Evolutionary conservation across 2,797 vertebrate species (phyloP), one percentile per base, ranked within the genome.

Genomic region (Lates japonicus): DNA sequence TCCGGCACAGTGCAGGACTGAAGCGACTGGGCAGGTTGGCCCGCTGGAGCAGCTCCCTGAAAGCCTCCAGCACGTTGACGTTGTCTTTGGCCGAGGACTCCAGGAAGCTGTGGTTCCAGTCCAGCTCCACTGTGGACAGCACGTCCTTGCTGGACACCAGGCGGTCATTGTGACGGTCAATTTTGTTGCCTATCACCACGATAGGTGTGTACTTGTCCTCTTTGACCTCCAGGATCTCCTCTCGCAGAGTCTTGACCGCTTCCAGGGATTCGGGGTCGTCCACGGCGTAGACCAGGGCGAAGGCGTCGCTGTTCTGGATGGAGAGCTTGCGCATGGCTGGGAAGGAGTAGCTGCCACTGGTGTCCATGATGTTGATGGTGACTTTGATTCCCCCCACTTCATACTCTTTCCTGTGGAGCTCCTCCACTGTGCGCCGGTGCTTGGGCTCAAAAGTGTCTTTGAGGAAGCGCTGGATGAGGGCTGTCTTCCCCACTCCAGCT

Each of bases 331-430:
- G 93, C 97, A 97, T 97, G 76, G 97, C 97, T 0, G 97, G 97
- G 92, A 98, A 98, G 75, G 96, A 97, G 90, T 97, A 98, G 85
- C 97, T 97, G 46, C 97, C 97, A 0, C 96, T 97, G 83, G 97
- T 97, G 95, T 98, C 97, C 95, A 97, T 93, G 90, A 98, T 97
- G 81, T 96, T 95, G 76, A 98, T 88, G 79, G 92, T 97, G 77
- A 97, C 92, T 52, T 94, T 96, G 74, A 94, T 77, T 1, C 96
- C 96, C 0, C 94, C 93, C 46, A 97, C 92, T 76, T 96, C 94
- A 0, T 96, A 97, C 90, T 97, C 97, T 82, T 95, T 95, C 90
- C 95, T 95, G 93, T 97, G 96, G 69, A 97, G 94, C 93, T 97
- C 96, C 90, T 97, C 96, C 80, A 97, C 96, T 0, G 96, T 97